Evolutionary conservation across 2,113 vertebrate species (phyloP).

Genomic region (Dipodomys ordii): DNA sequence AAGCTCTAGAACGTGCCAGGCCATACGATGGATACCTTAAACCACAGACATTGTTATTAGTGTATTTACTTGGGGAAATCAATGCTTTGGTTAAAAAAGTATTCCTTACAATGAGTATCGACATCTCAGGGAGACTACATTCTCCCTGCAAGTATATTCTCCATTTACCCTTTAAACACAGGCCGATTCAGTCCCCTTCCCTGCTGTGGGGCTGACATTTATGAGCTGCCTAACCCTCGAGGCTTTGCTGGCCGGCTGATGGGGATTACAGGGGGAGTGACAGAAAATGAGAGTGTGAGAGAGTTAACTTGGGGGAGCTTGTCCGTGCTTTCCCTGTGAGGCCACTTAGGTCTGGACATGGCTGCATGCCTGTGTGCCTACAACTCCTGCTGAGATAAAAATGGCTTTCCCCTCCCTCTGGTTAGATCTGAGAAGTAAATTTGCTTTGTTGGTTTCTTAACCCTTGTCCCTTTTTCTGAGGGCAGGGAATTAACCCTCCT

Average conservation of each 20-base stretch:
- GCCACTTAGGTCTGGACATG: background rate
- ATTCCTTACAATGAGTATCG: background rate
- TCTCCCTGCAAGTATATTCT: background rate
- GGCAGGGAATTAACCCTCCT: background rate
- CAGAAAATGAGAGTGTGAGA: background rate
- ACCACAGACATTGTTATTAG: background rate
- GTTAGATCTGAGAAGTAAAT: background rate
- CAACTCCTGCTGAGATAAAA: background rate
- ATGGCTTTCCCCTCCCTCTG: background rate
- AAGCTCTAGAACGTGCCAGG: background rate
- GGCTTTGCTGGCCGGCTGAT: background rate
- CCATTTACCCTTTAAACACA: background rate
- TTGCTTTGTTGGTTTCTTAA: background rate
- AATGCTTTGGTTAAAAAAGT: background rate
- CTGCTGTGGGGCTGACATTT: background rate
- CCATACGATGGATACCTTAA: background rate
- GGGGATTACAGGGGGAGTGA: background rate
- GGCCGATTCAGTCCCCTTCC: background rate
- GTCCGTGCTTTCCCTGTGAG: background rate
- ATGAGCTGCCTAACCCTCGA: no score
- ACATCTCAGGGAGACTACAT: background rate
- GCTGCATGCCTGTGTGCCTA: background rate
- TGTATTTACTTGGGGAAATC: background rate
- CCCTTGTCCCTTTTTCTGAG: background rate
- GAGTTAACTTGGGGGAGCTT: background rate